Base-by-base conservation (phyloP, 2,113 vertebrate species). In the Danio rerio region DNA sequence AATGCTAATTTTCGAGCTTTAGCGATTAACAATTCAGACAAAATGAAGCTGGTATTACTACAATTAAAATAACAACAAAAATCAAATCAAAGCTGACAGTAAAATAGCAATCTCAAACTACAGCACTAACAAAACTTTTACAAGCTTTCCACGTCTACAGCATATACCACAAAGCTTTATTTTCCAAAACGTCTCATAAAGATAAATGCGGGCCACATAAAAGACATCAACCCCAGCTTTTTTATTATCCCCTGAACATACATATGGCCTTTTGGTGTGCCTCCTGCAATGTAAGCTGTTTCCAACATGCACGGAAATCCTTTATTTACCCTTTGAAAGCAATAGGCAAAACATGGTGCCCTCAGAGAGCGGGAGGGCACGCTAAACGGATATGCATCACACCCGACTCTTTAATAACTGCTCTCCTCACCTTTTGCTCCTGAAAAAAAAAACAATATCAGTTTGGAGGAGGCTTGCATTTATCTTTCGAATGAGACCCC, bases 391-490 rank as follows among this genome's bases (percentile, higher is more conserved):
- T 53, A 13, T 9, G 56, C 45, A 68, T 45, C 13, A 47, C 71
- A 56, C 15, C 15, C 5, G 40, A 81, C 65, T 61, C 63, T 68
- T 81, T 61, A 84, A 76, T 76, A 81, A 75, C 50, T 52, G 71
- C 6, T 49, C 70, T 75, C 61, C 2, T 69, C 61, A 74, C 78
- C 63, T 77, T 84, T 31, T 13, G 7, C 59, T 40, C 72, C 13
- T 16, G n/a, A n/a, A n/a, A 47, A 16, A 49, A 43, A 90, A 89
- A 86, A 88, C 84, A 90, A 88, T 89, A 90, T 88, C 72, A 80
- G 84, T 88, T 87, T 78, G 80, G 85, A 88, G 86, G 89, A 89
- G 65, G 88, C 90, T 73, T 78, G 21, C 86, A 90, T 93, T 89
- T 88, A 89, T 92, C 91, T 92, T 81, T 73, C 31, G 81, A 91